Base-by-base conservation (phyloP, 1,140 invertebrate species). In the Sminthurides bifidus region DNA sequence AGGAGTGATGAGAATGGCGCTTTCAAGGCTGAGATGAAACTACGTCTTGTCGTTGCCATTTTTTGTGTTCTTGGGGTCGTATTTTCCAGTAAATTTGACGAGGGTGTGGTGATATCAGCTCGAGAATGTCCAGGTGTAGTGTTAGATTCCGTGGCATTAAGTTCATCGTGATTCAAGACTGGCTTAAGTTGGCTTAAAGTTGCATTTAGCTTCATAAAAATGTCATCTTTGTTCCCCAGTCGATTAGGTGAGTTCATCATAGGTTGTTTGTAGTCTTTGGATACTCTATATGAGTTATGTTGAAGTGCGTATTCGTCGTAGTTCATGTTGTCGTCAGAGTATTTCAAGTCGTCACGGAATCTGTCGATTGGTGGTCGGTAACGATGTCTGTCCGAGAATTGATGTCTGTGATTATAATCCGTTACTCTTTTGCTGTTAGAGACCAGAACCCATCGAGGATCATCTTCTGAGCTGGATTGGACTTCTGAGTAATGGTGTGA, bases 371-470 rank as follows among this genome's bases (percentile, higher is more conserved):
- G 27, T 3, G 46, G 46, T 3, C 46, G 46, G 24, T 49, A 49
- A 10, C 21, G 8, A 23, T 49, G 46, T 12, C 31, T 5, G 15
- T 31, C 27, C 3, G 27, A 31, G n/a, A n/a, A n/a, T n/a, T n/a
- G n/a, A n/a, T n/a, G n/a, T n/a, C n/a, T n/a, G 35, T 35, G 4
- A n/a, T 8, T 10, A 6, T 3, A 29, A 4, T 3, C 14, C 3
- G 8, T 27, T 14, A 43, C 49, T 29, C 52, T 43, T 12, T 49
- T 27, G 26, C 44, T 61, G 30, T 58, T 61, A 2, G 63, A 64
- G 8, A 64, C 56, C 27, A 64, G 35, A 57, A 64, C 56, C 63
- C 63, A 64, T 44, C 59, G 37, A 12, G 59, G 63, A 40, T 64
- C 63, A 45, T 61, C 51, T 12, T 49, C 35, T n/a, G n/a, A n/a